phyloP scores from a whole-genome alignment of 2,797 vertebrate genomes.

The Acanthopagrus latus region DNA sequence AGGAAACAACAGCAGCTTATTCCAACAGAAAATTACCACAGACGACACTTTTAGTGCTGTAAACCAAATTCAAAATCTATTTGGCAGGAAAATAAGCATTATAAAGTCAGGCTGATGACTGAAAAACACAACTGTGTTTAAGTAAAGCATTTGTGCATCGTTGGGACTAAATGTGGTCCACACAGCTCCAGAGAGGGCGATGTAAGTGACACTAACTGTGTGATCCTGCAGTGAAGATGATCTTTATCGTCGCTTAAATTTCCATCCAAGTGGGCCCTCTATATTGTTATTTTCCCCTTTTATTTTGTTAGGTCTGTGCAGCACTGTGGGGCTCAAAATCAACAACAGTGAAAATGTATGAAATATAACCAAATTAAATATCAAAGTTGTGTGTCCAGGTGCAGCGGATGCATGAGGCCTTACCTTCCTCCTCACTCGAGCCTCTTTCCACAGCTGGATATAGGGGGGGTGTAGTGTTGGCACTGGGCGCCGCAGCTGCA shows the following conservation, averaged over 20 bases:
- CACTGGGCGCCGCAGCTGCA: slow-evolving; percentile 79
- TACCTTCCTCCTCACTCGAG: slow-evolving; percentile 87
- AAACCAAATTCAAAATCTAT: slow-evolving; percentile 11
- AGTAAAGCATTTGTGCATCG: neutral
- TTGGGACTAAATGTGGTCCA: slow-evolving; percentile 16
- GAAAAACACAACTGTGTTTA: neutral
- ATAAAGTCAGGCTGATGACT: slow-evolving; percentile 5
- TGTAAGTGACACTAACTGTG: slow-evolving; percentile 20
- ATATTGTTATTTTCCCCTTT: neutral
- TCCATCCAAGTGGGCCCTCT: slow-evolving; percentile 6
- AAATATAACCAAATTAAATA: neutral
- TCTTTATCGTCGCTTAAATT: neutral
- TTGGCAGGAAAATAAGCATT: slow-evolving; percentile 12
- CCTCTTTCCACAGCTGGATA: slow-evolving; percentile 81
- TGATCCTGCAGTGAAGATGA: slow-evolving; percentile 24
- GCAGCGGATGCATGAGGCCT: slow-evolving; percentile 41
- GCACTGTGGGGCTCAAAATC: neutral
- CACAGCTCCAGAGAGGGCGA: slow-evolving; percentile 10
- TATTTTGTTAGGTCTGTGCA: neutral
- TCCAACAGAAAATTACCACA: neutral
- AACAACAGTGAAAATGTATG: neutral
- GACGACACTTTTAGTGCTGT: neutral
- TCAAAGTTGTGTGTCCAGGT: neutral
- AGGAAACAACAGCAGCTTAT: neutral
- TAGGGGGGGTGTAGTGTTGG: slow-evolving; percentile 68